These are phyloP conservation scores for Muntiacus muntjak DNA, from an alignment of 2,113 vertebrate genomes.

Conservation along the genomic window DNA sequence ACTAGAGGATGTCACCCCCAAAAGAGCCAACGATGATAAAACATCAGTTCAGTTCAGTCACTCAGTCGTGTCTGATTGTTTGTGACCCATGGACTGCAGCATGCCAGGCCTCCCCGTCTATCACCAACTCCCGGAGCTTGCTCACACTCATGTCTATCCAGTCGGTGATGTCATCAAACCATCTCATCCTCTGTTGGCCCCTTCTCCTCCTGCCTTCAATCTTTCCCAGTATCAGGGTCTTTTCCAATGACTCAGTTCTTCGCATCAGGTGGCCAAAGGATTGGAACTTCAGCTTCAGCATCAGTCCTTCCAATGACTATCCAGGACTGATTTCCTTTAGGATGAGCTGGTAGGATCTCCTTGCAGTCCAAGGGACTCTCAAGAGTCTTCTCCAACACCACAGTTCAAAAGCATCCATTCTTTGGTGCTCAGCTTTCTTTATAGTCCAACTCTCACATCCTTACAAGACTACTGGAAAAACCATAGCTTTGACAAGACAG, in stretches of 20 bases:
- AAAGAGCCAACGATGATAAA: accelerated
- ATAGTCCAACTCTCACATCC: not conserved
- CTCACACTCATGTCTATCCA: accelerated
- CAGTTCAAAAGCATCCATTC: not conserved
- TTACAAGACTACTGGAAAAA: not conserved
- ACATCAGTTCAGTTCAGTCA: not conserved
- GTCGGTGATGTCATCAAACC: accelerated
- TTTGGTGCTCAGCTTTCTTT: accelerated
- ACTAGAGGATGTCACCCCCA: accelerated
- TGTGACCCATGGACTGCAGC: accelerated
- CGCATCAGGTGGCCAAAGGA: not conserved
- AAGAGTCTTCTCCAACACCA: not conserved
- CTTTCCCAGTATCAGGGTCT: not conserved
- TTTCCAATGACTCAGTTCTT: not conserved
- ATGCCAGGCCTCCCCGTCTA: not conserved
- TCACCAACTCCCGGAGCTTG: not conserved
- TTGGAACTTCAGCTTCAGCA: not conserved
- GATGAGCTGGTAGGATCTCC: not conserved
- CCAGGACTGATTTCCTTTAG: not conserved
- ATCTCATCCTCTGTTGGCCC: not conserved
- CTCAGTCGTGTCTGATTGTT: not conserved
- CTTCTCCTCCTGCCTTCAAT: not conserved
- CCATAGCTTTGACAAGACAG: not conserved
- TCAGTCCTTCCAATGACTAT: not conserved
- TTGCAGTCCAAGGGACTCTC: not conserved